Percentiles rank a stretch among this genome's conserved stretches.
phyloP scores from a whole-genome alignment of 2,888 invertebrate genomes.

The Candidula unifasciata region DNA sequence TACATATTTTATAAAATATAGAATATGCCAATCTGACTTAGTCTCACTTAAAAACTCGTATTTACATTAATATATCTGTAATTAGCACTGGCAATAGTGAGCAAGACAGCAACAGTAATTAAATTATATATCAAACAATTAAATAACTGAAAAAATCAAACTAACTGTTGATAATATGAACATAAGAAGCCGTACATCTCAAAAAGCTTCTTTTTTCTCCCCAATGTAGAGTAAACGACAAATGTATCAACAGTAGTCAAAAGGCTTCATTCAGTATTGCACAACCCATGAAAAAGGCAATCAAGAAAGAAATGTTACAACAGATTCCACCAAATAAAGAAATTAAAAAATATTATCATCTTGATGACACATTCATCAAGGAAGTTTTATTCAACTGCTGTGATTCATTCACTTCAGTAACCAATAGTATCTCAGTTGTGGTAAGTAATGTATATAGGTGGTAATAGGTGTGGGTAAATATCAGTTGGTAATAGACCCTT shows the following conservation, averaged over 20 bases:
- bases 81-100: neutral
- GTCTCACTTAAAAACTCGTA: too few species aligned
- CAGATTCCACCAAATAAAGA: neutral
- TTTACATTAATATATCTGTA: neutral
- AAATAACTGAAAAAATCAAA: neutral
- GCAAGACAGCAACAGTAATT: neutral
- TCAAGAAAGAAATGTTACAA: constrained; percentile 21
- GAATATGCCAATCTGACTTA: too few species aligned
- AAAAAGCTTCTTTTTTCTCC: neutral
- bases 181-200: neutral
- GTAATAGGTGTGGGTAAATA: too few species aligned
- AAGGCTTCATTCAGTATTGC: constrained; percentile 40
- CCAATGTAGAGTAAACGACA: neutral
- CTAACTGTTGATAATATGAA: neutral
- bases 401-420: too few species aligned
- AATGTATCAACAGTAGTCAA: constrained; percentile 14
- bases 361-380: too few species aligned
- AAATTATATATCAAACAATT: neutral
- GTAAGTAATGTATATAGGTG: too few species aligned
- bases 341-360: neutral
- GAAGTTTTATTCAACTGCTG: too few species aligned
- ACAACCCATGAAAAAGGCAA: constrained; percentile 44
- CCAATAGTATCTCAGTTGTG: too few species aligned
- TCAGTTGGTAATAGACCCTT: too few species aligned
- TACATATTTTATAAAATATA: too few species aligned